phyloP scores from a whole-genome alignment of 2,888 invertebrate genomes.

The Maniola hyperantus region DNA sequence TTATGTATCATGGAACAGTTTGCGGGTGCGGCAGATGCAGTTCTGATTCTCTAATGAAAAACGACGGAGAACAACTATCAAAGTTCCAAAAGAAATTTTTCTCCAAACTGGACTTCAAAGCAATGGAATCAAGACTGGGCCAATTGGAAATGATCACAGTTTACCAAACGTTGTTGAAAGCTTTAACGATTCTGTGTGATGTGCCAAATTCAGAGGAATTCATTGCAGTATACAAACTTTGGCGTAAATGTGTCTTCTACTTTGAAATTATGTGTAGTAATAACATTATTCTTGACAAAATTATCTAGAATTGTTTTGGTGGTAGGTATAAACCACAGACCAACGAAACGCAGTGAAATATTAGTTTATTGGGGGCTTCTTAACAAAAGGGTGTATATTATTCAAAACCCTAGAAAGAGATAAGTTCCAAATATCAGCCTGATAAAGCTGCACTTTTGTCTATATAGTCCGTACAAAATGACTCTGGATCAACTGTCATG shows the following conservation, averaged over 20 bases:
- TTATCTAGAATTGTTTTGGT: background rate
- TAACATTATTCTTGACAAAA: slow-evolving; percentile 8
- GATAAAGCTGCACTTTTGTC: too few species aligned
- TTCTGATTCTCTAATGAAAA: background rate
- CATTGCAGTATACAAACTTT: slow-evolving; percentile 25
- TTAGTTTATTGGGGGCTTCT: too few species aligned
- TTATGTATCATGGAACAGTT: slow-evolving; percentile 15
- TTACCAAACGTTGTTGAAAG: slow-evolving; percentile 31
- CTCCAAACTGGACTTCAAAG: slow-evolving; percentile 4
- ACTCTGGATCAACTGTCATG: too few species aligned
- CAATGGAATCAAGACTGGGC: slow-evolving; percentile 13
- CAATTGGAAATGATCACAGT: slow-evolving; percentile 15
- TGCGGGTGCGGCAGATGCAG: slow-evolving; percentile 14
- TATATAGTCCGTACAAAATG: too few species aligned
- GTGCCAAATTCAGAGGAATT: slow-evolving; percentile 42
- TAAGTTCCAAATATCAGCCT: too few species aligned
- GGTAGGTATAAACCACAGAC: background rate
- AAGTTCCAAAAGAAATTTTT: slow-evolving; percentile 21
- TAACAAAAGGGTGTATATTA: too few species aligned
- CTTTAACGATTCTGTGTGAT: slow-evolving; percentile 29
- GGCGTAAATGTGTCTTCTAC: slow-evolving; percentile 10
- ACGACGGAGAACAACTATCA: slow-evolving; percentile 7
- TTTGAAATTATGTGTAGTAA: background rate
- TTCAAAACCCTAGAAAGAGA: too few species aligned
- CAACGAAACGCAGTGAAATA: too few species aligned